These are phyloP conservation scores for Rotaria sp. DNA, from an alignment of 2,888 invertebrate species.

Conservation along the genomic window DNA sequence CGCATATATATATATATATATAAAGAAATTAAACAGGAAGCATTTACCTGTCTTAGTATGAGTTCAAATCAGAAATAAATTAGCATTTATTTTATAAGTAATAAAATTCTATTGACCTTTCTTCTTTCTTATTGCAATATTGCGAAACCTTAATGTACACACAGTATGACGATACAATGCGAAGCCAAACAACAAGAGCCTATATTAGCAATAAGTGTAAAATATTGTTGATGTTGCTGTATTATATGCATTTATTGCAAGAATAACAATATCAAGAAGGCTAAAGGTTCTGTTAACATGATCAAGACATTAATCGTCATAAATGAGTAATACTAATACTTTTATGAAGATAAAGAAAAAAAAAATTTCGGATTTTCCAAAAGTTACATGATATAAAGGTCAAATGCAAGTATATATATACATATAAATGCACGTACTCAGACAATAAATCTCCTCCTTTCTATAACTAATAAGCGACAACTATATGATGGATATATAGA, in stretches of 20 bases:
- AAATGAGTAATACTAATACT: not conserved
- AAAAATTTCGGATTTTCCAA: not conserved
- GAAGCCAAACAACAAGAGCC: not conserved
- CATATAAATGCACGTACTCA: too few species aligned
- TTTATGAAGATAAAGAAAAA: not conserved
- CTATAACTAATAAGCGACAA: not conserved
- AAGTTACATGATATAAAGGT: too few species aligned
- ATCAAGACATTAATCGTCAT: slow-evolving; percentile 2
- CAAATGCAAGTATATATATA: too few species aligned
- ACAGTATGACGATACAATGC: not conserved
- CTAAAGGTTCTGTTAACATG: not conserved
- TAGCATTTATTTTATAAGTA: slow-evolving; percentile 1
- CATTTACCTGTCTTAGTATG: slow-evolving; percentile 3
- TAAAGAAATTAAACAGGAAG: not conserved
- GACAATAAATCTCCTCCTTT: not conserved
- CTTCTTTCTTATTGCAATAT: not conserved
- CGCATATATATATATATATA: not conserved
- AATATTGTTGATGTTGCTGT: not conserved
- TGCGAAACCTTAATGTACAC: not conserved
- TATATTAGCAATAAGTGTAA: not conserved
- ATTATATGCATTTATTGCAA: not conserved
- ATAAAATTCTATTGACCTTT: slow-evolving; percentile 4
- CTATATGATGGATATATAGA: not conserved
- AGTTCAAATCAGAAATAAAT: slow-evolving; percentile 15
- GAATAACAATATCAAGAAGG: not conserved